These are phyloP conservation scores for Macaria liturata DNA, from an alignment of 2,888 invertebrate species.

Conservation along the genomic window DNA sequence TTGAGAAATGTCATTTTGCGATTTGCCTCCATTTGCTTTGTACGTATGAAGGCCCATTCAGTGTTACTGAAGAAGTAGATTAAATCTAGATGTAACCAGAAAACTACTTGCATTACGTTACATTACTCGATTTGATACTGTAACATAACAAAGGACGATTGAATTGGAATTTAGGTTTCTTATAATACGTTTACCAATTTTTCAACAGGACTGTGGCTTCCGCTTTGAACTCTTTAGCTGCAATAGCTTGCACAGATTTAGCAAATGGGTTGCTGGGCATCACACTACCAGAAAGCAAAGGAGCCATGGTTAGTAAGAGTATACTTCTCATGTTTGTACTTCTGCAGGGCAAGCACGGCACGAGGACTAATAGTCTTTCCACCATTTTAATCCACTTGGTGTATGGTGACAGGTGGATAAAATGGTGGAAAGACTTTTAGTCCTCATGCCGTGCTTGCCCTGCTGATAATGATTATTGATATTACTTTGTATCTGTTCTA, in stretches of 20 bases:
- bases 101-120: too few relatives aligned
- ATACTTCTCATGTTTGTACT: too few relatives aligned
- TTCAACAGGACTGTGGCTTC: slow-evolving; percentile 94
- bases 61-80: slow-evolving; percentile 14
- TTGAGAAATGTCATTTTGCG: slow-evolving; percentile 41
- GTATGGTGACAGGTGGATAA: too few relatives aligned
- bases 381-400: too few relatives aligned
- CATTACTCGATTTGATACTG: too few relatives aligned
- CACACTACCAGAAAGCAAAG: slow-evolving; percentile 88
- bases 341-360: neutral
- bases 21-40: slow-evolving; percentile 39
- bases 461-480: too few relatives aligned
- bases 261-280: slow-evolving; percentile 88
- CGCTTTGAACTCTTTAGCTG: slow-evolving; percentile 96
- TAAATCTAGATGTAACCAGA: slow-evolving; percentile 15
- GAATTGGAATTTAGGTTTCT: too few relatives aligned
- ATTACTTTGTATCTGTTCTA: too few relatives aligned
- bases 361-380: too few relatives aligned
- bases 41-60: slow-evolving; percentile 32
- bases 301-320: slow-evolving; percentile 85
- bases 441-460: too few relatives aligned
- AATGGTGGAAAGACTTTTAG: too few relatives aligned
- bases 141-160: neutral
- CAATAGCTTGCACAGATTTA: slow-evolving; percentile 95
- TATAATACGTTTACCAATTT: slow-evolving; percentile 22